phyloP scores from a whole-genome alignment of 2,888 invertebrate species.

The Formica aserva region DNA sequence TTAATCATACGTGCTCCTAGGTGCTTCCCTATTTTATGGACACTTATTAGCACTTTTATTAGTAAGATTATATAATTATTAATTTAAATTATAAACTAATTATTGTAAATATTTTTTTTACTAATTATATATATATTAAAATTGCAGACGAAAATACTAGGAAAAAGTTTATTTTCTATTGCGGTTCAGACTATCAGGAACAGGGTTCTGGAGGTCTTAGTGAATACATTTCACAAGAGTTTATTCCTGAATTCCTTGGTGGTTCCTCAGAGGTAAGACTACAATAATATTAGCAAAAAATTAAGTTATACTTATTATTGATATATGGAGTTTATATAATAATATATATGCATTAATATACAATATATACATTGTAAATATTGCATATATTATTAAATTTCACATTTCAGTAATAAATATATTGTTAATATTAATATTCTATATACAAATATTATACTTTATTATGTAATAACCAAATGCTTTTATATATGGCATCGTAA shows the following conservation, averaged over 20 bases:
- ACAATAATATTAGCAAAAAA: constrained; percentile 33
- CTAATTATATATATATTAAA: constrained; percentile 29
- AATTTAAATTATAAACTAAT: constrained; percentile 4
- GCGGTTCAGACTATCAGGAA: constrained; percentile 92
- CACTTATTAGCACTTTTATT: constrained; percentile 97
- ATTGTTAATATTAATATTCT: constrained; percentile 19
- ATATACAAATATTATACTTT: background rate
- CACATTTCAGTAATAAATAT: background rate
- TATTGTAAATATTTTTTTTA: background rate
- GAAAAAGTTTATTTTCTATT: constrained; percentile 96
- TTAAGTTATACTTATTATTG: background rate
- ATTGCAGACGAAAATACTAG: constrained; percentile 95
- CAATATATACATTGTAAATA: background rate
- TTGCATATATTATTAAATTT: background rate
- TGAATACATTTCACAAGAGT: constrained; percentile 94
- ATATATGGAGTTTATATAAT: no score
- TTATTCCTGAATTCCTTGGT: constrained; percentile 97
- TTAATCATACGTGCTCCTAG: constrained; percentile 96
- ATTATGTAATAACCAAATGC: background rate
- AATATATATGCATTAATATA: background rate
- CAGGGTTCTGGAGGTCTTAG: constrained; percentile 92
- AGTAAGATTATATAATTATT: constrained; percentile 86
- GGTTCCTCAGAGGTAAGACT: constrained; percentile 93
- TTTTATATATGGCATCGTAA: background rate
- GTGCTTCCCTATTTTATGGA: constrained; percentile 98